phyloP scores from a whole-genome alignment of 2,113 vertebrate species.

The Plecturocebus donacophilus region DNA sequence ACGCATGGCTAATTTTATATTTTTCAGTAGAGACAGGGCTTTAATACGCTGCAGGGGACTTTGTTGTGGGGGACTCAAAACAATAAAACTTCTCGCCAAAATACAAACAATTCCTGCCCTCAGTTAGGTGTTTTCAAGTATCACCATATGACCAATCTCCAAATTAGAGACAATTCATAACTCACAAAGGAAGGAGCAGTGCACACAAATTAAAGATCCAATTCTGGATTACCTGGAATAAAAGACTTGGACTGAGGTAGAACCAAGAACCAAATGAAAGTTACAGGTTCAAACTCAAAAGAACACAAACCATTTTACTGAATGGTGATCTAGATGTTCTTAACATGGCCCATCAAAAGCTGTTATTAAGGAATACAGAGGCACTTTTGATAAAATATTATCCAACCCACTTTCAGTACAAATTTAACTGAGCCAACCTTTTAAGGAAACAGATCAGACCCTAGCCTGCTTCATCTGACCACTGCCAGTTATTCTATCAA shows the following conservation, averaged over 20 bases:
- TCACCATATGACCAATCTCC: background rate
- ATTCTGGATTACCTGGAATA: constrained; percentile 45
- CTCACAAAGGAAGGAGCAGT: background rate
- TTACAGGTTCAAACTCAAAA: constrained; percentile 48
- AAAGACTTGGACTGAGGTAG: background rate
- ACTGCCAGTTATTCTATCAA: constrained; percentile 43
- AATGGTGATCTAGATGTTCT: background rate
- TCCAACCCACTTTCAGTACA: constrained; percentile 25
- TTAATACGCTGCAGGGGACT: background rate
- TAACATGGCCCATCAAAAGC: background rate
- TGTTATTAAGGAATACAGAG: background rate
- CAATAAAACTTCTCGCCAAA: background rate
- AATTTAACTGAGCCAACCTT: background rate
- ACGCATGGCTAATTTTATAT: too few relatives aligned
- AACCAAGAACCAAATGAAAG: constrained; percentile 33
- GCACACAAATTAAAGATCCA: constrained; percentile 5
- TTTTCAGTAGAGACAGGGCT: too few relatives aligned
- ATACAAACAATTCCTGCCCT: constrained; percentile 42
- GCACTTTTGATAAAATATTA: background rate
- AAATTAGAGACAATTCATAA: background rate
- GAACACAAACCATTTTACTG: constrained; percentile 20
- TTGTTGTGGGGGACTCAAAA: background rate
- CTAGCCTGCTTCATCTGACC: background rate
- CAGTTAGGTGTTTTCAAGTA: constrained; percentile 10
- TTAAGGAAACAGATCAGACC: constrained; percentile 39